A percentile compares a stretch with the other conserved stretches of the same genome.
Evolutionary conservation across 2,113 vertebrate genomes (phyloP).

Genomic region (Entosphenus tridentatus): DNA sequence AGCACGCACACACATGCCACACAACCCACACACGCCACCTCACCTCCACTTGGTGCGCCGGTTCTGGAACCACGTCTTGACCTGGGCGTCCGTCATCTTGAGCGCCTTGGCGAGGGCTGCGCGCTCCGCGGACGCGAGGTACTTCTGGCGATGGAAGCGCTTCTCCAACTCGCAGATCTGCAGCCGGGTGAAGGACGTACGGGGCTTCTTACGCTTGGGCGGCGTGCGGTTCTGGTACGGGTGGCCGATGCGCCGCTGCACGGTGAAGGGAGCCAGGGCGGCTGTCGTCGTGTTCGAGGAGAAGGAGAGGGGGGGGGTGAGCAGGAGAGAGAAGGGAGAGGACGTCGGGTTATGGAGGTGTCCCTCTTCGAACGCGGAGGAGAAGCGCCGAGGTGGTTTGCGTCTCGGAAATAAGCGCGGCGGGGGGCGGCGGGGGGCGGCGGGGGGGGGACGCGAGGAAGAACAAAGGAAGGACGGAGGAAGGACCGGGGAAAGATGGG

Average conservation of each 20-base stretch:
- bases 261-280: constrained; percentile 58
- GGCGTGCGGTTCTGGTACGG: constrained; percentile 95
- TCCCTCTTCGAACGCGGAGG: no score
- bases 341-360: no score
- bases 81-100: constrained; percentile 89
- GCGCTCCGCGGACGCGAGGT: constrained; percentile 49
- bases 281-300: constrained; percentile 24
- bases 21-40: constrained; percentile 3
- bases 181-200: constrained; percentile 74
- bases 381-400: constrained; percentile 35
- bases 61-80: constrained; percentile 98
- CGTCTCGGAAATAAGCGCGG: constrained; percentile 55
- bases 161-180: constrained; percentile 97
- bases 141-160: constrained; percentile 80
- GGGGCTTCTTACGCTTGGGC: constrained; percentile 87
- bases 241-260: constrained; percentile 68
- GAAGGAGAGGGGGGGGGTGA: neutral
- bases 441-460: constrained; percentile 15
- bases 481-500: neutral
- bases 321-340: neutral
- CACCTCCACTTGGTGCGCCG: constrained; percentile 93
- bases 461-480: neutral
- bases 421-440: constrained; percentile 64
- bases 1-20: neutral
- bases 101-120: constrained; percentile 66